phyloP scores from a whole-genome alignment of 2,888 invertebrate species.

The Abrostola tripartita region DNA sequence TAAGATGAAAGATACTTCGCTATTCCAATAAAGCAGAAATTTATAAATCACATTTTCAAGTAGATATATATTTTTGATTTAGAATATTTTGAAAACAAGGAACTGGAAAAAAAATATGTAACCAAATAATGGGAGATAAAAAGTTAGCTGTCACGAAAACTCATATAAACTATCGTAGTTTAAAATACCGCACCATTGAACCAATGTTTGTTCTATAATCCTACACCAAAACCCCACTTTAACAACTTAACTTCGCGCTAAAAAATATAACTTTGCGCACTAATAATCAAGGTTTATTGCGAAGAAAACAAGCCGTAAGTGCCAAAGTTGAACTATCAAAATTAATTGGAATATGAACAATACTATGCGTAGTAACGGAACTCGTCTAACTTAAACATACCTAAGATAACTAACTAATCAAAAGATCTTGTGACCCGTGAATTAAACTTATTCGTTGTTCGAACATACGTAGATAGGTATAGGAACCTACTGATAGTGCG shows the following conservation, averaged over 20 bases:
- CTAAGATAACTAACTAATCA: constrained; percentile 41
- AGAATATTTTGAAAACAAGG: too few relatives aligned
- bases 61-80: too few relatives aligned
- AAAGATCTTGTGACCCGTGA: constrained; percentile 44
- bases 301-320: constrained; percentile 33
- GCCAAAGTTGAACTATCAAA: constrained; percentile 45
- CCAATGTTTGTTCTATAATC: background rate
- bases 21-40: too few relatives aligned
- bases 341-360: constrained; percentile 45
- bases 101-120: too few relatives aligned
- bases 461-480: constrained; percentile 33
- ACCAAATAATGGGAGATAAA: too few relatives aligned
- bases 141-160: background rate
- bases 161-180: background rate
- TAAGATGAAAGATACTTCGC: too few relatives aligned
- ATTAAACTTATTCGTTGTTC: constrained; percentile 40
- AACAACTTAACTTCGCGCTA: constrained; percentile 5
- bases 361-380: constrained; percentile 28
- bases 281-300: constrained; percentile 30
- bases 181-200: background rate
- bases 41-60: too few relatives aligned
- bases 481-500: constrained; percentile 23
- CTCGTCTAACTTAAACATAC: constrained; percentile 44
- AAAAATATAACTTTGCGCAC: constrained; percentile 19
- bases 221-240: constrained; percentile 4